phyloP scores from a whole-genome alignment of 2,797 vertebrate species.

The Macropus fuliginosus region DNA sequence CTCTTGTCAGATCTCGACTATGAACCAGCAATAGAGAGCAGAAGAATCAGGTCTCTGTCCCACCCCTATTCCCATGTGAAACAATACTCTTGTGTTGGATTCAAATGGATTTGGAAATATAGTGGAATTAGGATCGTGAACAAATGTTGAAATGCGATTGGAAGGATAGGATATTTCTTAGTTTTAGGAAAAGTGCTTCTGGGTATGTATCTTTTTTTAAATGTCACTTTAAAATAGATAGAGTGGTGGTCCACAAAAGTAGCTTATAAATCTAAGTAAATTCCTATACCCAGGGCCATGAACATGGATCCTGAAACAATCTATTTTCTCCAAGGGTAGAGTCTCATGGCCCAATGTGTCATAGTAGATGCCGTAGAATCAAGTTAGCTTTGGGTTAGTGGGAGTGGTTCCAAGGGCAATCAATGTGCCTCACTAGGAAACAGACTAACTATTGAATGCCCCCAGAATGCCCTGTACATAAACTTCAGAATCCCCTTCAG shows the following conservation, averaged over 20 bases:
- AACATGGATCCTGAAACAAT: not conserved
- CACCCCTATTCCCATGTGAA: not conserved
- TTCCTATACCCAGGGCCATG: not conserved
- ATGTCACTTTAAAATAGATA: slow-evolving; percentile 71
- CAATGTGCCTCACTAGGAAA: not conserved
- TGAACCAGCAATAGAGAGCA: slow-evolving; percentile 65
- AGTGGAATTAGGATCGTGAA: slow-evolving; percentile 43
- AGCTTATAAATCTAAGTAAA: slow-evolving; percentile 39
- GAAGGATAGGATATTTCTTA: not conserved
- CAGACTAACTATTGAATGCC: not conserved
- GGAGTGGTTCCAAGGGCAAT: not conserved
- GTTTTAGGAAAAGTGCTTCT: slow-evolving; percentile 21
- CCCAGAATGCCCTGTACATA: slow-evolving; percentile 1
- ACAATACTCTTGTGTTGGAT: slow-evolving; percentile 48
- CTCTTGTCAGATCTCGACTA: slow-evolving; percentile 65
- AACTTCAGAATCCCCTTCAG: slow-evolving; percentile 5
- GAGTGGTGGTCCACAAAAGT: slow-evolving; percentile 22
- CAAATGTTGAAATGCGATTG: not conserved
- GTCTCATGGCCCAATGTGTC: not conserved
- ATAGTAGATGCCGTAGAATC: not conserved
- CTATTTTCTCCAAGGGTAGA: not conserved
- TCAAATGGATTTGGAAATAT: slow-evolving; percentile 34
- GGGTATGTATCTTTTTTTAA: slow-evolving; percentile 76
- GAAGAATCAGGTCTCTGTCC: slow-evolving; percentile 49
- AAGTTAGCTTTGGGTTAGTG: not conserved